These are phyloP conservation scores for Eclectus roratus DNA, from an alignment of 2,113 vertebrate species.

Conservation along the genomic window DNA sequence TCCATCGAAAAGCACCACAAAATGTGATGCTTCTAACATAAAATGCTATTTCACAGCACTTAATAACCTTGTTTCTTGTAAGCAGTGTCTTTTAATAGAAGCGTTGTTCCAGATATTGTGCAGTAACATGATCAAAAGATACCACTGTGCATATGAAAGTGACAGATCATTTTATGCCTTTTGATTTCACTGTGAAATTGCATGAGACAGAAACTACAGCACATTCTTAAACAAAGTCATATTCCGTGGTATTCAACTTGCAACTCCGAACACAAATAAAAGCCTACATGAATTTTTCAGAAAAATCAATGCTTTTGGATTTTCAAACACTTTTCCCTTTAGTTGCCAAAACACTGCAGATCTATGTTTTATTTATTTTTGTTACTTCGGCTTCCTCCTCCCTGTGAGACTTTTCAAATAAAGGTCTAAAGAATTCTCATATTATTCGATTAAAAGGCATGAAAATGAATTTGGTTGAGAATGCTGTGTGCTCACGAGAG, in stretches of 20 bases:
- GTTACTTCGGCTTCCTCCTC: constrained; percentile 36
- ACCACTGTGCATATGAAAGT: constrained; percentile 37
- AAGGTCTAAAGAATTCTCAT: constrained; percentile 12
- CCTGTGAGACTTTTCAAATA: constrained; percentile 13
- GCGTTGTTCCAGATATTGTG: constrained; percentile 20
- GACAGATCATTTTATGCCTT: constrained; percentile 62
- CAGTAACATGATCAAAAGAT: constrained; percentile 57
- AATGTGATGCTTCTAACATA: constrained; percentile 46
- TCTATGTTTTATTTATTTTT: constrained; percentile 37
- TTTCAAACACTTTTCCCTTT: constrained; percentile 39
- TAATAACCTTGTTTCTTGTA: constrained; percentile 49
- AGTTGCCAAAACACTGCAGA: constrained; percentile 41
- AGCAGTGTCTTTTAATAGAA: constrained; percentile 32
- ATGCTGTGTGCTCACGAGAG: constrained; percentile 40
- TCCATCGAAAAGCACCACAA: constrained; percentile 24
- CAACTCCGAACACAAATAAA: constrained; percentile 32
- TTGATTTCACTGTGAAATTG: constrained; percentile 63
- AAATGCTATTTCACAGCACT: constrained; percentile 68
- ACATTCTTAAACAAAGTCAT: constrained; percentile 55
- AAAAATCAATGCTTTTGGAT: constrained; percentile 46
- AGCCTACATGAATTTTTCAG: constrained; percentile 38
- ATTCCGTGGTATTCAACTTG: constrained; percentile 31
- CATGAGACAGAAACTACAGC: constrained; percentile 55
- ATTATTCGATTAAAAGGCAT: constrained; percentile 61
- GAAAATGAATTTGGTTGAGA: constrained; percentile 60